phyloP scores from a whole-genome alignment of 2,888 invertebrate genomes.

The Ectemnius lituratus region DNA sequence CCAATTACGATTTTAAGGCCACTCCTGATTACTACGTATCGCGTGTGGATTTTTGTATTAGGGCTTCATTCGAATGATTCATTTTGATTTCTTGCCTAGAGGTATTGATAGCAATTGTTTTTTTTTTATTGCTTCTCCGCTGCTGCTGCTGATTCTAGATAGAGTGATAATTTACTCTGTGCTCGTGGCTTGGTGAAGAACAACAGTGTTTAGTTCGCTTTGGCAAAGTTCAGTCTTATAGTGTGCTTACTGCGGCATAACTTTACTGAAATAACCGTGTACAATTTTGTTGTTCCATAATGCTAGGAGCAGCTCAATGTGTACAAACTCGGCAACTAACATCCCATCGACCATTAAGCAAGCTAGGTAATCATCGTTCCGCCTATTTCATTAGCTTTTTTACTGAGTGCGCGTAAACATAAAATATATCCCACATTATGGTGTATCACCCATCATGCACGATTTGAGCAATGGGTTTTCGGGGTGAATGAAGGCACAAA shows the following conservation, averaged over 20 bases:
- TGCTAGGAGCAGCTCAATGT: slow-evolving; percentile 74
- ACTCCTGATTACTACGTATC: no score
- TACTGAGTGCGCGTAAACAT: slow-evolving; percentile 15
- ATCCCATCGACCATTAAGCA: slow-evolving; percentile 75
- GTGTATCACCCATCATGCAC: slow-evolving; percentile 5
- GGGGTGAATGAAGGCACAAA: slow-evolving; percentile 2
- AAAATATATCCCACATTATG: slow-evolving; percentile 17
- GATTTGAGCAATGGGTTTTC: neutral
- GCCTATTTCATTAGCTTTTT: slow-evolving; percentile 22
- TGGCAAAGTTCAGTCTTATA: no score
- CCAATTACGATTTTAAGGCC: no score
- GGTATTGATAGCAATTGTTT: no score
- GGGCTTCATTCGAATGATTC: no score
- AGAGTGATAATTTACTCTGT: no score
- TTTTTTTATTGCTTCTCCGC: no score
- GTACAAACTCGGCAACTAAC: slow-evolving; percentile 77
- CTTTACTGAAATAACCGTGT: slow-evolving; percentile 14
- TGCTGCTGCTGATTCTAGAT: no score
- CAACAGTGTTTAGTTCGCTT: no score
- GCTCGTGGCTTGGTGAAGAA: no score
- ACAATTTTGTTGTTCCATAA: slow-evolving; percentile 48
- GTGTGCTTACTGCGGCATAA: slow-evolving; percentile 8
- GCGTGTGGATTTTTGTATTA: no score
- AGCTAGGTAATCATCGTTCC: slow-evolving; percentile 72
- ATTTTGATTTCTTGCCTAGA: no score